Evolutionary conservation across 2,113 vertebrate genomes (phyloP), one percentile per base, ranked within the genome.

Genomic region (Callospermophilus lateralis): DNA sequence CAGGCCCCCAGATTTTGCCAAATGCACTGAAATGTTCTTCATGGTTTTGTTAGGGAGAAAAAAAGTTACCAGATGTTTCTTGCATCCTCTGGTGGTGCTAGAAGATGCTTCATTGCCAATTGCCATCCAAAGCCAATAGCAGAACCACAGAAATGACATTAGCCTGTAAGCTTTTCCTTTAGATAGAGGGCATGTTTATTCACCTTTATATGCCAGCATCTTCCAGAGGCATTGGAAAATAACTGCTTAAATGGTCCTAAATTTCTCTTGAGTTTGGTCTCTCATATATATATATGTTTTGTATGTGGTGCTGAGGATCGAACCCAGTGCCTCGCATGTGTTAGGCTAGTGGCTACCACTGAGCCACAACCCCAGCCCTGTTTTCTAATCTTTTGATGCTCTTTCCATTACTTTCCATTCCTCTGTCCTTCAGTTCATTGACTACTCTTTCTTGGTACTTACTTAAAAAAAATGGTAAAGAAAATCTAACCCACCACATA

Each of bases 381-480:
- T 9, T 48, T 15, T 85, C 11, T 55, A 51, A 34, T 67, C 32
- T 96, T 93, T 81, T 85, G 10, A 70, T 70, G 4, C 2, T 93
- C 34, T 79, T 89, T 79, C 24, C 17, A 68, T 24, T 48, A 34
- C 11, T 32, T 90, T 79, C 85, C 51, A 45, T 13, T 39, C n/a
- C 51, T 61, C 39, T 67, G 10, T 79, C 10, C 61, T 97, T 95
- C 85, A 20, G 93, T 95, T 97, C 28, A 81, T 45, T n/a, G 77
- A 81, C 34, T 7, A 93, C 72, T 6, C 13, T 89, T 55, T 68
- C 45, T 84, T 87, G 22, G 11, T 68, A 94, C 30, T 84, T 34
- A 6, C 19, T 63, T 34, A 0, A 53, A 53, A 53, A 30, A 87
- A 78, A 65, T 65, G 17, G 22, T 55, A 61, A 65, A 80, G 48